These are phyloP conservation scores for Bombus confusus DNA, from an alignment of 1,140 invertebrate genomes.

Conservation along the genomic window DNA sequence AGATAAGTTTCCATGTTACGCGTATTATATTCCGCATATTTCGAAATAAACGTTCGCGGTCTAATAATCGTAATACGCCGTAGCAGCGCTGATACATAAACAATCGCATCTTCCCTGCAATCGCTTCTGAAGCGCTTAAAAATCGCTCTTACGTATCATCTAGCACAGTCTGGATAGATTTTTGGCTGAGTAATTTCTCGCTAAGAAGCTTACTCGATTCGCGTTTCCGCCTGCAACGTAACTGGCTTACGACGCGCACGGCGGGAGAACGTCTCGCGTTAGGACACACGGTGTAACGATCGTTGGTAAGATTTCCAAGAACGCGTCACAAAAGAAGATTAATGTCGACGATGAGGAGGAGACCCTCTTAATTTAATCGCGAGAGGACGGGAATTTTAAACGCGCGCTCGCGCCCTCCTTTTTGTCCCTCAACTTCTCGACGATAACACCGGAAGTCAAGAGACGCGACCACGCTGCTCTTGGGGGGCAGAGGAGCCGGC, in stretches of 20 bases:
- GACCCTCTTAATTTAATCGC: conserved; percentile 40
- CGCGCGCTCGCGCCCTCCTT: neutral
- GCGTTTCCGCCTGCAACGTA: neutral
- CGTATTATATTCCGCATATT: too few relatives aligned
- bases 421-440: conserved; percentile 31
- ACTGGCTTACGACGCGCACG: neutral
- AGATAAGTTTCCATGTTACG: too few relatives aligned
- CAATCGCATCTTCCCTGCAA: too few relatives aligned
- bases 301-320: neutral
- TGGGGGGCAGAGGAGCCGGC: neutral
- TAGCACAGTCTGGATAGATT: neutral
- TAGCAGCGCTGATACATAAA: too few relatives aligned
- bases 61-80: too few relatives aligned
- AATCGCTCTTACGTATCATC: neutral
- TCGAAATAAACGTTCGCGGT: too few relatives aligned
- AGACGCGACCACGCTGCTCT: conserved; percentile 27
- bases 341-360: conserved; percentile 13
- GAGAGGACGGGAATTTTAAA: conserved; percentile 25
- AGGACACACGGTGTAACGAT: neutral
- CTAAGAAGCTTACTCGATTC: conserved; percentile 1
- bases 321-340: conserved; percentile 33
- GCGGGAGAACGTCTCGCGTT: neutral
- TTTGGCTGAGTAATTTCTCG: neutral
- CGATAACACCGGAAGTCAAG: conserved; percentile 59
- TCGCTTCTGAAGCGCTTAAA: too few relatives aligned